Evolutionary conservation across 2,113 vertebrate genomes (phyloP).

Genomic region (Crotalus tigris): DNA sequence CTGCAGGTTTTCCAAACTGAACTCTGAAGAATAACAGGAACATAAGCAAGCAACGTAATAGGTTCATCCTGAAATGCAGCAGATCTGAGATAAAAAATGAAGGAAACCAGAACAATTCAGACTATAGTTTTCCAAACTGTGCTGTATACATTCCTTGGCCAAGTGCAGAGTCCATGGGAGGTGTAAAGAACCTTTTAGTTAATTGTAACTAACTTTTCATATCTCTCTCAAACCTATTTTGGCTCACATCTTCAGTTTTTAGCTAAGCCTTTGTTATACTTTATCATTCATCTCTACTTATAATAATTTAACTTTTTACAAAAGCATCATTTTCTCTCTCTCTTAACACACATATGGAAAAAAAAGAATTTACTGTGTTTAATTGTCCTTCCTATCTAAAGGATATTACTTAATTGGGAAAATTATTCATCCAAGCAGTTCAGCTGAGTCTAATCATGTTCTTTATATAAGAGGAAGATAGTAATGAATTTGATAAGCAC

Average conservation of each 20-base stretch:
- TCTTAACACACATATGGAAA: not conserved
- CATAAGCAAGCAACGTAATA: slow-evolving; percentile 36
- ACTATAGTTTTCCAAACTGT: not conserved
- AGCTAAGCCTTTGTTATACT: not conserved
- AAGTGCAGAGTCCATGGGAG: not conserved
- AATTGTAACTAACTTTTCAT: not conserved
- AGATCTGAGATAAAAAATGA: slow-evolving; percentile 15
- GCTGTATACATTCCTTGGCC: not conserved
- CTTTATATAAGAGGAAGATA: not conserved
- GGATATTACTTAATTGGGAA: not conserved
- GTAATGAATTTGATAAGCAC: not conserved
- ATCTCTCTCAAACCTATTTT: not conserved
- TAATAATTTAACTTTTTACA: not conserved
- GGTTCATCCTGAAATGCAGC: slow-evolving; percentile 45
- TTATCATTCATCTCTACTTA: not conserved
- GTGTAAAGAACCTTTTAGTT: not conserved
- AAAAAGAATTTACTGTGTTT: not conserved
- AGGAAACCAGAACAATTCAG: not conserved
- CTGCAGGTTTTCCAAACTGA: slow-evolving; percentile 39
- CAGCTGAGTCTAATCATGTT: not conserved
- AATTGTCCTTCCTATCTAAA: not conserved
- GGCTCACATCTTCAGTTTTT: not conserved
- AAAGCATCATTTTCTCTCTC: not conserved
- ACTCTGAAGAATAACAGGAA: slow-evolving; percentile 56
- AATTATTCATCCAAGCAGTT: not conserved